phyloP scores from a whole-genome alignment of 2,113 vertebrate genomes.

The Eonycteris spelaea region DNA sequence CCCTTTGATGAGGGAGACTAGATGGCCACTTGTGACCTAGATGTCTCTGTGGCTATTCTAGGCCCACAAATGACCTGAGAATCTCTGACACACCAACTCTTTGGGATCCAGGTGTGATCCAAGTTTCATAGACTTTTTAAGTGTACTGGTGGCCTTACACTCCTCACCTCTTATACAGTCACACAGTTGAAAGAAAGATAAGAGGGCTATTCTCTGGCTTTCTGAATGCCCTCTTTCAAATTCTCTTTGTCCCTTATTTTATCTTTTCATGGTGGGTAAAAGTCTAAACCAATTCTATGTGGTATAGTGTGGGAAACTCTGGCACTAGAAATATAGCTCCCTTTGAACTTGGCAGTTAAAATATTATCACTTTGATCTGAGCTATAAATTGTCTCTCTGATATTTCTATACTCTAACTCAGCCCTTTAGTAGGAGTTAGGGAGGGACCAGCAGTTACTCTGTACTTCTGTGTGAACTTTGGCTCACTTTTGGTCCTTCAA shows the following conservation, averaged over 20 bases:
- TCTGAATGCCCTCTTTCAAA: neutral
- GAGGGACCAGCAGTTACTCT: neutral
- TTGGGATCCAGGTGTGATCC: neutral
- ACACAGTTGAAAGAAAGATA: neutral
- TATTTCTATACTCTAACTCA: neutral
- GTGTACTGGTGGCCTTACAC: neutral
- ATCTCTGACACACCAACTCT: neutral
- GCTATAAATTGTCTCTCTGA: neutral
- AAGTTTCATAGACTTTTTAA: neutral
- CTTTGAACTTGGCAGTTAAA: slow-evolving; percentile 19
- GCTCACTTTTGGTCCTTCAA: neutral
- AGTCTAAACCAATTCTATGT: neutral
- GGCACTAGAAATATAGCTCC: neutral
- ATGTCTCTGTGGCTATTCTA: neutral
- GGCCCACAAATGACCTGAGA: neutral
- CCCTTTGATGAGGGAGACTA: neutral
- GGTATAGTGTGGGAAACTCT: neutral
- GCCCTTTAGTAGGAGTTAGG: neutral
- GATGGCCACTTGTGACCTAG: neutral
- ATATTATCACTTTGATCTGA: neutral
- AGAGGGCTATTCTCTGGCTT: neutral
- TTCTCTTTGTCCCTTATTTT: neutral
- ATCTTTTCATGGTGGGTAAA: neutral
- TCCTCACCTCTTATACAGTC: neutral
- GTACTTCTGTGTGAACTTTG: neutral